Evolutionary conservation across 2,113 vertebrate species (phyloP).

Genomic region (Cyprinodon tularosa): DNA sequence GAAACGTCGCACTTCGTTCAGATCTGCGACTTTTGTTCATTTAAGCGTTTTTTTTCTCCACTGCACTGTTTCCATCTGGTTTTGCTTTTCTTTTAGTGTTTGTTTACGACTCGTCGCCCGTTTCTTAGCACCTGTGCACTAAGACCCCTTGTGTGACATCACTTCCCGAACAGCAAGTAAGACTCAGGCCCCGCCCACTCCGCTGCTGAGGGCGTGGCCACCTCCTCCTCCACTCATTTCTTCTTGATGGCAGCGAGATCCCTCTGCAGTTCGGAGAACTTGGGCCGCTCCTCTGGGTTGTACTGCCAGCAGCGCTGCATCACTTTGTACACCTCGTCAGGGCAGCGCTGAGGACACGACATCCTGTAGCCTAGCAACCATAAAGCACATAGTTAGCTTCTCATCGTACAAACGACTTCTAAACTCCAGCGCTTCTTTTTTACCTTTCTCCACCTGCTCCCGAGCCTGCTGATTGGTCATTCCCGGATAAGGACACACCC

Average conservation of each 20-base stretch:
- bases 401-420: not conserved
- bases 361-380: conserved; percentile 89
- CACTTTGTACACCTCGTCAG: conserved; percentile 92
- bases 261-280: conserved; percentile 90
- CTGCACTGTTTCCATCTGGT: not conserved
- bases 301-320: conserved; percentile 98
- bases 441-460: conserved; percentile 98
- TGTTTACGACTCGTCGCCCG: not conserved
- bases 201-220: not conserved
- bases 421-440: not conserved
- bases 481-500: conserved; percentile 95
- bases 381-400: not conserved
- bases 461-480: conserved; percentile 99
- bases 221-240: conserved; percentile 71
- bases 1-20: conserved; percentile 1
- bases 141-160: not conserved
- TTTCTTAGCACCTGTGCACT: not conserved
- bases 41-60: not conserved
- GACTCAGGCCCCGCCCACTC: not conserved
- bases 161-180: not conserved
- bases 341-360: conserved; percentile 93
- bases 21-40: not conserved
- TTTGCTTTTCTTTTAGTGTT: not conserved
- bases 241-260: conserved; percentile 89
- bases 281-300: conserved; percentile 92